Evolutionary conservation across 2,888 invertebrate species (phyloP), one percentile per base, ranked within the genome.

Genomic region (Brachycybe producta): DNA sequence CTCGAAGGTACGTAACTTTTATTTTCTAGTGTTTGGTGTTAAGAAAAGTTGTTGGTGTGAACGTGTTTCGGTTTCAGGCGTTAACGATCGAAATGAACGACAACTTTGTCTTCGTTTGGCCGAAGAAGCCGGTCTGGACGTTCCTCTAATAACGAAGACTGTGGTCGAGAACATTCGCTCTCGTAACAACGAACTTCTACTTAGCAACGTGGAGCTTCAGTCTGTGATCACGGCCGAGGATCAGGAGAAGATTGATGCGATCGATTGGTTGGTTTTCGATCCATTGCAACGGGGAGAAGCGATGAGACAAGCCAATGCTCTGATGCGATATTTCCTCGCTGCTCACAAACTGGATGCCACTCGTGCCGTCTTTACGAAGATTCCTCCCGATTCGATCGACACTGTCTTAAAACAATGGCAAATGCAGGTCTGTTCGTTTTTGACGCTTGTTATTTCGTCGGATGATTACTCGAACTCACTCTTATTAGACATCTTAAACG

Each of bases 231-330:
- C 44, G 13, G 17, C 35, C 59, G 74, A 75, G 30, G 87, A 88
- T 65, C 68, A 76, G 50, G 75, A 75, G 53, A 82, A 82, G 66
- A 82, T 86, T 44, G 76, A 76, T 28, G 76, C 87, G 1, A 70
- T 94, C 2, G 91, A 92, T 64, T 92, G 91, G 88, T 68, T 94
- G 7, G 75, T 82, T 23, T 81, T 87, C 60, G 79, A 87, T 61
- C 74, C 77, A 13, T 73, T 77, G 42, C 90, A 91, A 66, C 69
- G 81, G 36, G 75, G 78, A 34, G 91, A 91, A 67, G 81, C 85
- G 8, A 64, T 94, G 21, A 79, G 80, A 74, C 81, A 92, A 63
- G 79, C 84, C n/a, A 92, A 92, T 72, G 80, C 85, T 15, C 75
- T 94, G 64, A 82, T 91, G 61, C 78, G 90, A 53, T 78, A 77